Evolutionary conservation across 1,140 invertebrate species (phyloP).

Genomic region (Octopus bimaculoides): DNA sequence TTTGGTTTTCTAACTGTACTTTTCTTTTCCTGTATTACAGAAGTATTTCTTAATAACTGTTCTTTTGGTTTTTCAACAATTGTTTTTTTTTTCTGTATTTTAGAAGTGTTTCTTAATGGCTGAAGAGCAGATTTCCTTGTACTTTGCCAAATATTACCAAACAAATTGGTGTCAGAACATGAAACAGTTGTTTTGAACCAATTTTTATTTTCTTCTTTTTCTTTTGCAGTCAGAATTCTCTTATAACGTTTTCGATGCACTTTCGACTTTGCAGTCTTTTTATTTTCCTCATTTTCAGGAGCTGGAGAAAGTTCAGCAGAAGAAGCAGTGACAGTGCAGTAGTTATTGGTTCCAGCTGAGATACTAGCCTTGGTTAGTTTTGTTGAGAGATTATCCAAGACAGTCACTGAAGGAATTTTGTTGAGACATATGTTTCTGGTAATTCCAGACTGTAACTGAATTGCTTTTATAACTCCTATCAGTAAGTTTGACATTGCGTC

Average conservation of each 20-base stretch:
- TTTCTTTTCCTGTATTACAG: neutral
- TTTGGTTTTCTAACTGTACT: neutral
- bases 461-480: too few species aligned
- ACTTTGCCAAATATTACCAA: conserved; percentile 12
- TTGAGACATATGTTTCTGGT: neutral
- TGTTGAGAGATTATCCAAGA: neutral
- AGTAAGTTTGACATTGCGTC: too few species aligned
- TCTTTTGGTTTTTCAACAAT: neutral
- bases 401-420: neutral
- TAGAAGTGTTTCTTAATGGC: neutral
- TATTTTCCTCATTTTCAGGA: neutral
- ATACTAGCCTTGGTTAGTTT: neutral
- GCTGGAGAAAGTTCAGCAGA: neutral
- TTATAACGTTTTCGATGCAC: conserved; percentile 3
- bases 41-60: neutral
- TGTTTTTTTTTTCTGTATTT: neutral
- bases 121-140: neutral
- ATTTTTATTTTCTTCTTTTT: neutral
- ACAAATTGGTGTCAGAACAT: neutral
- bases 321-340: neutral
- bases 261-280: neutral
- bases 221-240: neutral
- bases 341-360: neutral
- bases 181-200: neutral
- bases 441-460: too few species aligned